phyloP scores from a whole-genome alignment of 2,797 vertebrate species.

The Eulemur albifrons region DNA sequence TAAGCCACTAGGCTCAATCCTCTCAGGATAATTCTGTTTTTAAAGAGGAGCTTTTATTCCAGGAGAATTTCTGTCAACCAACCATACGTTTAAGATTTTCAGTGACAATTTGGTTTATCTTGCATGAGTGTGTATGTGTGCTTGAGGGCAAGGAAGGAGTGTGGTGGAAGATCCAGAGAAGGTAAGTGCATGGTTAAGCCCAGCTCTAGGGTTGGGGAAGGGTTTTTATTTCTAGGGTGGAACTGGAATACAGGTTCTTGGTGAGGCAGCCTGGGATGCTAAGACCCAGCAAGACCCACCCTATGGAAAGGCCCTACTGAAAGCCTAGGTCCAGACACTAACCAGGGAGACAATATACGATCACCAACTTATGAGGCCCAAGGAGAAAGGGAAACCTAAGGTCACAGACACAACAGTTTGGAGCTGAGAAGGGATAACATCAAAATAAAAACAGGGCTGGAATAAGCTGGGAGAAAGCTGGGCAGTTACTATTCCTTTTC shows the following conservation, averaged over 20 bases:
- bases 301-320: neutral
- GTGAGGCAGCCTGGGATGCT: neutral
- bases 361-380: neutral
- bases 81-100: neutral
- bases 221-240: neutral
- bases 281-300: neutral
- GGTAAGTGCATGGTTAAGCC: neutral
- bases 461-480: neutral
- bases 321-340: neutral
- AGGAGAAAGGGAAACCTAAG: conserved; percentile 11
- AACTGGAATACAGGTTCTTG: neutral
- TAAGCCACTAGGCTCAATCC: neutral
- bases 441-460: neutral
- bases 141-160: neutral
- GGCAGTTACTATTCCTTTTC: neutral
- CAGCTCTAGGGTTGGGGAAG: neutral
- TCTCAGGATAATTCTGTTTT: conserved; percentile 15
- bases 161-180: neutral
- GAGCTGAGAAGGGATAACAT: neutral
- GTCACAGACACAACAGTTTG: neutral
- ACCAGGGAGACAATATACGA: neutral
- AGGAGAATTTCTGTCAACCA: neutral
- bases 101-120: neutral
- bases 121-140: neutral
- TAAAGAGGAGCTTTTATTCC: neutral